Base-by-base conservation (phyloP, 2,113 vertebrate genomes). In the Hirundichthys speculiger region DNA sequence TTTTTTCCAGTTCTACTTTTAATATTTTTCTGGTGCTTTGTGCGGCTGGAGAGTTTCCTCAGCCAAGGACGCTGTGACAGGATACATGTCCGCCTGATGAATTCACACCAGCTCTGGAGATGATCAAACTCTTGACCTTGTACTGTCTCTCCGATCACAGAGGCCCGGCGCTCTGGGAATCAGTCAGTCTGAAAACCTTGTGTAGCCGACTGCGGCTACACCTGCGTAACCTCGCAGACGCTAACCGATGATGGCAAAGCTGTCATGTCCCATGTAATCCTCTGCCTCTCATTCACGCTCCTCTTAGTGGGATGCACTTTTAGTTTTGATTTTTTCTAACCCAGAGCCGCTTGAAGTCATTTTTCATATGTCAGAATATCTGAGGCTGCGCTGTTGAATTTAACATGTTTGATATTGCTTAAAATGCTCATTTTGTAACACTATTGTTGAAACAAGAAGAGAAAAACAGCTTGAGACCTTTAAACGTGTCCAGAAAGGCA, bases 81-180 rank as follows among this genome's bases (percentile, higher is more conserved):
- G 60, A 74, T 54, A 21, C 56, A 53, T 42, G 27, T 25, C 63
- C 61, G 54, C 7, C 60, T 83, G 77, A 88, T 81, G 52, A 79
- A 84, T 73, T 74, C 76, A 66, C 49, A 78, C 46, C 52, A 53
- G 72, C 52, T 59, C 42, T 67, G 73, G 66, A 58, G 56, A 75
- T 68, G 80, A 73, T 86, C 68, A 81, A 73, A 79, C 78, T 61
- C 60, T 85, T 79, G 69, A 88, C 83, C 79, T 86, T 84, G 84
- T 39, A 20, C 59, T 5, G 21, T 65, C 38, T 66, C 59, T 75
- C 49, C 64, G 75, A 82, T 86, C 73, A 73, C 59, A 9, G 39
- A 38, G 58, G 42, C 73, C 75, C 43, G 59, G 74, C 68, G 56
- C 69, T 72, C 59, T 30, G 52, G 43, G 51, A 82, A 76, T 82